Evolutionary conservation across 2,888 invertebrate species (phyloP).

Genomic region (Heteromurus nitidus): DNA sequence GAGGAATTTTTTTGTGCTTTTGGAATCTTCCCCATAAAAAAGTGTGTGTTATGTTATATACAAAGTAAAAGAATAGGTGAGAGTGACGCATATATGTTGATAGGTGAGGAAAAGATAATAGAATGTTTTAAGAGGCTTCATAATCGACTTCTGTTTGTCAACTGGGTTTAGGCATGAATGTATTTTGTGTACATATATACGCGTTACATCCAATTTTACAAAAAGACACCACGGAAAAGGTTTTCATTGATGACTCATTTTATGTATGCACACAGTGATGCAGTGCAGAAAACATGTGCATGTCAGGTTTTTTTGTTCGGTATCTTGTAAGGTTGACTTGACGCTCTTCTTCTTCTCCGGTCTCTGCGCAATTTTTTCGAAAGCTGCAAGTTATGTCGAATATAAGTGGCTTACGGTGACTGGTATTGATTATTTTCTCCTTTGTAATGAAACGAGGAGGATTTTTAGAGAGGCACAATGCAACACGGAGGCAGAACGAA

Average conservation of each 20-base stretch:
- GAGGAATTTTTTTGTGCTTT: conserved; percentile 33
- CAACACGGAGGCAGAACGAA: conserved; percentile 32
- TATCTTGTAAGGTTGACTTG: background rate
- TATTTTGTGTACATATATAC: no score
- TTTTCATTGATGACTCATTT: background rate
- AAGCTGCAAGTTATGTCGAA: conserved; percentile 44
- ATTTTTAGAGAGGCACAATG: conserved; percentile 23
- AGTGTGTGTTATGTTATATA: background rate
- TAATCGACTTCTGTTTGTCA: conserved; percentile 56
- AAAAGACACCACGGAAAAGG: background rate
- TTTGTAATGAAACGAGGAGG: background rate
- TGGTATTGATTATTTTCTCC: conserved; percentile 17
- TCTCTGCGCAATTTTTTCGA: conserved; percentile 5
- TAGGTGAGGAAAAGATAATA: conserved; percentile 42
- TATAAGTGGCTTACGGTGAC: conserved; percentile 8
- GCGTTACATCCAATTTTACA: no score
- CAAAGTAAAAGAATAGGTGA: background rate
- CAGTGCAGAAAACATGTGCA: background rate
- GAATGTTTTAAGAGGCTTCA: conserved; percentile 56
- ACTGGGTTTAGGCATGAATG: no score
- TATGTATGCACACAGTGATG: background rate
- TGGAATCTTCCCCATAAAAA: conserved; percentile 30
- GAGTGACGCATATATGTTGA: background rate
- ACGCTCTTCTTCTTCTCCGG: background rate
- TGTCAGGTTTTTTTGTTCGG: background rate